A percentile compares a stretch with the other conserved stretches of the same genome.
Evolutionary conservation across 2,797 vertebrate genomes (phyloP).

Genomic region (Neoniphon sammara): DNA sequence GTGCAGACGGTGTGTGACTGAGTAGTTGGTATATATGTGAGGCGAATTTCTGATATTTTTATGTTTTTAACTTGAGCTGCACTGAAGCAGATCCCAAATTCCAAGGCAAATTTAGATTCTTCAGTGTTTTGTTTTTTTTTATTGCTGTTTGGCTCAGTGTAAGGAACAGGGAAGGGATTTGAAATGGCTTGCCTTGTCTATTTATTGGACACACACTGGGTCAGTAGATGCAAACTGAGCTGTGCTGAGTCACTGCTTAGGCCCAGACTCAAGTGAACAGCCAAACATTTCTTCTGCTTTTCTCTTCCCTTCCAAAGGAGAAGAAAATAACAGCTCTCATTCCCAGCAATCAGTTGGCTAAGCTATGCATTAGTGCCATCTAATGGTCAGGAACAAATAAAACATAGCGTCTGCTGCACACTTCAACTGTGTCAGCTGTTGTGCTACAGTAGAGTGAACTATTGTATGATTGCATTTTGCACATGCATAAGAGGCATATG

Average conservation of each 20-base stretch:
- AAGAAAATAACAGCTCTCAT: slow-evolving; percentile 19
- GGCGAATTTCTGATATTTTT: slow-evolving; percentile 19
- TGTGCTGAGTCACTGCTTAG: slow-evolving; percentile 61
- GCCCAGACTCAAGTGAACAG: slow-evolving; percentile 34
- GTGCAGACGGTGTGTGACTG: slow-evolving; percentile 5
- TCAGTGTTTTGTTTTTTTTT: neutral
- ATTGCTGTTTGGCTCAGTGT: neutral
- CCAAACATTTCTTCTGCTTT: slow-evolving; percentile 25
- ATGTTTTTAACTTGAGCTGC: slow-evolving; percentile 1
- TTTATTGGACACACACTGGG: slow-evolving; percentile 9
- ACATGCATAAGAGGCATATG: neutral
- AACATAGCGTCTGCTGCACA: slow-evolving; percentile 24
- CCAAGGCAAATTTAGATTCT: no score
- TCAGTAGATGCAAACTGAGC: slow-evolving; percentile 18
- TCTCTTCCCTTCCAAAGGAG: slow-evolving; percentile 44
- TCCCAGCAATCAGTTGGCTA: slow-evolving; percentile 26
- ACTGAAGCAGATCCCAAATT: neutral
- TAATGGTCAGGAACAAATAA: slow-evolving; percentile 73
- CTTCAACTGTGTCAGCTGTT: slow-evolving; percentile 2
- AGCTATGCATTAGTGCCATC: slow-evolving; percentile 85
- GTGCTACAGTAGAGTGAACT: neutral
- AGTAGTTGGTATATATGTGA: slow-evolving; percentile 2
- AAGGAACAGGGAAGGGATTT: neutral
- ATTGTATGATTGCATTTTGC: neutral
- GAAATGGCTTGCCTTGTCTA: slow-evolving; percentile 1